Percentiles rank a stretch among this genome's conserved stretches.
phyloP scores from a whole-genome alignment of 1,140 invertebrate genomes.

The Micrasema minimum region DNA sequence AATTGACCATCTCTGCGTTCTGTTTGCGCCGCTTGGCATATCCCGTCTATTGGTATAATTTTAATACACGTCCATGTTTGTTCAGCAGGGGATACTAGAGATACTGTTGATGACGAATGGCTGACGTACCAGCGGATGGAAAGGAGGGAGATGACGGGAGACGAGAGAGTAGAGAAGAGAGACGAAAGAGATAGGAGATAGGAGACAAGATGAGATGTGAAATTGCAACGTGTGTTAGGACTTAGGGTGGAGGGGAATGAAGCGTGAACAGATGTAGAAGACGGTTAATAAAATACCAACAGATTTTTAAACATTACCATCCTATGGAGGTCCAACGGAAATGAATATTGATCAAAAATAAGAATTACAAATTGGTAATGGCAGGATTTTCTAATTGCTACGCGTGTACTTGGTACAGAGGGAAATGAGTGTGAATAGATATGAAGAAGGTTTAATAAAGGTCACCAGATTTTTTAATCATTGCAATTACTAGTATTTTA shows the following conservation, averaged over 20 bases:
- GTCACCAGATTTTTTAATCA: no score
- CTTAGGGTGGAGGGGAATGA: background rate
- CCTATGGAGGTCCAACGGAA: background rate
- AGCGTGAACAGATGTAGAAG: slow-evolving; percentile 10
- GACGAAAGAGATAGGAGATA: no score
- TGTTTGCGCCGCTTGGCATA: slow-evolving; percentile 36
- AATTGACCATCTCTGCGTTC: slow-evolving; percentile 9
- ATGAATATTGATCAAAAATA: no score
- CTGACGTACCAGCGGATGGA: slow-evolving; percentile 17
- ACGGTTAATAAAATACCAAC: background rate
- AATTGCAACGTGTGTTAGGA: background rate
- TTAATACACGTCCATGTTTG: slow-evolving; percentile 50
- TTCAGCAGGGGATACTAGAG: slow-evolving; percentile 43
- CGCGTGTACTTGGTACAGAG: no score
- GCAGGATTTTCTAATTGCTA: no score
- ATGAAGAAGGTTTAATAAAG: no score
- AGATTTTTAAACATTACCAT: background rate
- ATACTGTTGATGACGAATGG: slow-evolving; percentile 43
- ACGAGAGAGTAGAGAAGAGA: no score
- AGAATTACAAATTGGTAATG: no score
- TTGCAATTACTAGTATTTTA: no score
- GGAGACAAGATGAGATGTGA: background rate
- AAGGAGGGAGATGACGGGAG: background rate
- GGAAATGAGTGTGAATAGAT: no score
- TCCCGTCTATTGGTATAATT: slow-evolving; percentile 45